phyloP scores from a whole-genome alignment of 2,113 vertebrate genomes.

The Alexandromys fortis region DNA sequence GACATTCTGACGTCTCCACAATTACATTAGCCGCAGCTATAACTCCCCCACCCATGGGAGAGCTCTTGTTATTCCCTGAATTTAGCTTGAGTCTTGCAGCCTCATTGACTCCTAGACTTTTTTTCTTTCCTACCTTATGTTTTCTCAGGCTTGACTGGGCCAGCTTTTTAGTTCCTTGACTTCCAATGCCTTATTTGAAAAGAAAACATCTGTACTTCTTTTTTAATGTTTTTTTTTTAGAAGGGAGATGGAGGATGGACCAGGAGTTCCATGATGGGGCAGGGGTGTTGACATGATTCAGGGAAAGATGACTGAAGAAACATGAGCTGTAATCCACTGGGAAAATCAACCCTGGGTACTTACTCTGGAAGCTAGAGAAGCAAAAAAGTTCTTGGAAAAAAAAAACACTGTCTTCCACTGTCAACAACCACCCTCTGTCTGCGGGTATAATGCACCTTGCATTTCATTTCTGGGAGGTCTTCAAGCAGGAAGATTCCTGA shows the following conservation, averaged over 20 bases:
- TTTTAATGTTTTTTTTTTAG: constrained; percentile 16
- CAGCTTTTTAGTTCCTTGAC: constrained; percentile 43
- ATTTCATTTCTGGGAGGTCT: constrained; percentile 11
- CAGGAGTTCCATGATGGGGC: neutral
- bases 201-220: constrained; percentile 43
- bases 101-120: constrained; percentile 35
- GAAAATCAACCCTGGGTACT: neutral
- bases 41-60: neutral
- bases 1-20: neutral
- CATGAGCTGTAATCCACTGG: neutral
- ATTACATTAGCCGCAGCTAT: neutral
- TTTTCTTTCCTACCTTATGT: constrained; percentile 55
- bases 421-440: neutral
- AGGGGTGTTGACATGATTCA: neutral
- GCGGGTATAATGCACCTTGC: neutral
- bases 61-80: neutral
- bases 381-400: neutral
- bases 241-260: neutral
- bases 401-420: neutral
- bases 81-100: constrained; percentile 42
- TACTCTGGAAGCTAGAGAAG: neutral
- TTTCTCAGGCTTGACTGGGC: constrained; percentile 49
- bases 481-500: neutral
- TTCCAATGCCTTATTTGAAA: constrained; percentile 47
- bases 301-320: neutral